phyloP scores from a whole-genome alignment of 2,797 vertebrate genomes.

The Halcyon chelicuti region DNA sequence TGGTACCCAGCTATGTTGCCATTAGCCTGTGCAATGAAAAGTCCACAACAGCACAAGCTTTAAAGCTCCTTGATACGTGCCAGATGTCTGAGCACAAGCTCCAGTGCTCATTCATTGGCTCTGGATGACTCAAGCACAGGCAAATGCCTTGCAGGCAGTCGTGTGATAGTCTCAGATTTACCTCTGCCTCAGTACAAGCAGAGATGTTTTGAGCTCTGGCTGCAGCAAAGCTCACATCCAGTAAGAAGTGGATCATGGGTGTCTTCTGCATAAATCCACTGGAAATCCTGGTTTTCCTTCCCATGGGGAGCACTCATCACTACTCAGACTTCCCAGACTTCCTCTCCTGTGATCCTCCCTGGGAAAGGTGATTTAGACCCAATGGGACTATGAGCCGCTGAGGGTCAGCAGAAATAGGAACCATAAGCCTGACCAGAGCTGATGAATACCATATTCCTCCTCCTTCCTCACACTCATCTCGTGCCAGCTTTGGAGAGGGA shows the following conservation, averaged over 20 bases:
- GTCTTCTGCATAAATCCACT: background rate
- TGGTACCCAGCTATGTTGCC: background rate
- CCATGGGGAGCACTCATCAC: rapidly evolving
- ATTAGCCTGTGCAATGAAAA: background rate
- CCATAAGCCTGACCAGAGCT: background rate
- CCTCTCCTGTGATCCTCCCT: background rate
- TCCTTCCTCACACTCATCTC: background rate
- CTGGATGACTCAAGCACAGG: background rate
- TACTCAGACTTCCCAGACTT: background rate
- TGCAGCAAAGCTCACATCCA: background rate
- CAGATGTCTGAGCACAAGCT: background rate
- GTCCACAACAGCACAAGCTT: background rate
- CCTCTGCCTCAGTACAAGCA: background rate
- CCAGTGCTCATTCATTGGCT: background rate
- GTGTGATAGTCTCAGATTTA: background rate
- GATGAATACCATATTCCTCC: background rate
- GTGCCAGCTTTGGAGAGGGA: background rate
- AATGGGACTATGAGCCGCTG: background rate
- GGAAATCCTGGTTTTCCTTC: background rate
- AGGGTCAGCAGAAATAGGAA: background rate
- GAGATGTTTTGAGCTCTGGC: background rate
- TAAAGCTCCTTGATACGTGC: background rate
- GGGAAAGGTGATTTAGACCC: background rate
- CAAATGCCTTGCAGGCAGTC: background rate
- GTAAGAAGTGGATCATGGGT: background rate